Percentiles rank a stretch among this genome's conserved stretches.
Evolutionary conservation across 2,113 vertebrate genomes (phyloP).

Genomic region (Heteronetta atricapilla): DNA sequence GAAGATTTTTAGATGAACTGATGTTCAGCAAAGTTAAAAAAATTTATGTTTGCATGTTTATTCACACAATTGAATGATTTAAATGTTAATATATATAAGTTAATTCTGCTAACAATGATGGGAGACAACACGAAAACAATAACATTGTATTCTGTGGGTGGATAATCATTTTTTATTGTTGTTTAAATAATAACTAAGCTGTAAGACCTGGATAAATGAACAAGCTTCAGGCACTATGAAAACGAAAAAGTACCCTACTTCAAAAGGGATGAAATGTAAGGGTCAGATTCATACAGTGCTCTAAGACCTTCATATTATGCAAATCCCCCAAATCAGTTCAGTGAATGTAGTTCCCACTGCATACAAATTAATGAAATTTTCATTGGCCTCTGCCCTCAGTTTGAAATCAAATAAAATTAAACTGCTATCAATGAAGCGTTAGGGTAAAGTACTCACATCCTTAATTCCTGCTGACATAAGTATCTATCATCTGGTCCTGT

Average conservation of each 20-base stretch:
- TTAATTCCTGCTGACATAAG: slow-evolving; percentile 48
- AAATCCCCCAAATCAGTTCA: slow-evolving; percentile 32
- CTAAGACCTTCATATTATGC: slow-evolving; percentile 7
- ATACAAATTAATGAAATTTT: slow-evolving; percentile 54
- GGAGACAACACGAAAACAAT: neutral
- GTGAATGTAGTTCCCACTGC: neutral
- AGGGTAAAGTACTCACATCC: neutral
- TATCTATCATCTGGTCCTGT: slow-evolving; percentile 7
- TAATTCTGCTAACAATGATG: neutral
- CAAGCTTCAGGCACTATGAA: neutral
- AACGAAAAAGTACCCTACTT: neutral
- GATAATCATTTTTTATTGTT: neutral
- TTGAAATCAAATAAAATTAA: slow-evolving; percentile 51
- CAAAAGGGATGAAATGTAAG: neutral
- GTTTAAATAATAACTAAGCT: neutral
- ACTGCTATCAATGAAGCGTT: neutral
- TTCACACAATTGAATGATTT: neutral
- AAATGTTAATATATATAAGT: neutral
- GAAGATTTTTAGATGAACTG: neutral
- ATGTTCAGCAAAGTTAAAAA: neutral
- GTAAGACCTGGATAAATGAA: neutral
- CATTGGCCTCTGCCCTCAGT: slow-evolving; percentile 29
- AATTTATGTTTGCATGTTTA: neutral
- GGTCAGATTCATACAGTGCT: neutral
- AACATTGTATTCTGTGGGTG: neutral